Evolutionary conservation across 2,888 invertebrate genomes (phyloP), one percentile per base, ranked within the genome.

Genomic region (Xylophagus ater): DNA sequence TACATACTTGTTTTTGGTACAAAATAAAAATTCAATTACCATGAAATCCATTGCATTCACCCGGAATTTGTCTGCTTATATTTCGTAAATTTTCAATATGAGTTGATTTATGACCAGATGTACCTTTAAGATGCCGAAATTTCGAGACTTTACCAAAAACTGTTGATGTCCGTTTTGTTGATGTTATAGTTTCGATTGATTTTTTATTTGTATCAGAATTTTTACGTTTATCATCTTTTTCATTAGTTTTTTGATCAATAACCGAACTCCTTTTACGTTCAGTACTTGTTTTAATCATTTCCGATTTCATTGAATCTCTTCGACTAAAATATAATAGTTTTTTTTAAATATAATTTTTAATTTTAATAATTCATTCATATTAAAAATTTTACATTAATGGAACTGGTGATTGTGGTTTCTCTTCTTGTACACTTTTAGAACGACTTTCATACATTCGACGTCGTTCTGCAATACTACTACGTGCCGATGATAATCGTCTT

Each of bases 41-140:
- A 60, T 87, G 85, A 57, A 94, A 90, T 21, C 90, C 87, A 59
- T 94, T 89, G 60, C 92, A 89, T 66, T 94, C 93, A 2, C 92
- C 90, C 0, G 93, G 86, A 52, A 93, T 81, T 59, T 89, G 92
- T 32, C 88, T 74, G 59, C 88, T 88, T 28, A 94, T 72, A 56
- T 90, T 90, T 43, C 88, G 76, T 44, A 94, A 73, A 56, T 94
- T 94, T 56, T 93, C 92, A 48, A 93, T 84, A 54, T 90, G 89
- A 2, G 81, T 81, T 15, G 86, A 88, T 64, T 89, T 89, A 65
- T 92, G 92, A 0, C 82, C 81, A 0, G 88, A 79, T 4, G 86
- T 87, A 21, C 92, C 93, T 59, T 90, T 90, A 53, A 94, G 63
- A 57, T 93, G 92, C 2, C 92, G 78, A 65, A 89, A 94, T 62